Percentiles rank a stretch among this genome's conserved stretches.
phyloP scores from a whole-genome alignment of 1,140 invertebrate genomes.

The Tetramorium alpestre region DNA sequence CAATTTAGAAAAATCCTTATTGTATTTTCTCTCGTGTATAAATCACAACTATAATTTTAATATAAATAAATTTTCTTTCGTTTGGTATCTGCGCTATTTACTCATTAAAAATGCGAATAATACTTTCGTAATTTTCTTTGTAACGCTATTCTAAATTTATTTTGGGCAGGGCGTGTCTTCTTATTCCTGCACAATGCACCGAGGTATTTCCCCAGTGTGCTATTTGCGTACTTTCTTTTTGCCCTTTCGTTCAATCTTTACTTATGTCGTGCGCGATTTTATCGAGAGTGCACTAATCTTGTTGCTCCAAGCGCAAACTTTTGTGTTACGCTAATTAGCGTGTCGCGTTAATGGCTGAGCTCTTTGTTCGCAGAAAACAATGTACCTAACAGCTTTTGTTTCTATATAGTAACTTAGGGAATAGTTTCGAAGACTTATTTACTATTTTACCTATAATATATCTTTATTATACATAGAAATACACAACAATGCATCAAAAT shows the following conservation, averaged over 20 bases:
- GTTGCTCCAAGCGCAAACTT: background rate
- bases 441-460: background rate
- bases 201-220: background rate
- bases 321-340: slow-evolving; percentile 34
- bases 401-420: background rate
- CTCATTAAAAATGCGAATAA: slow-evolving; percentile 30
- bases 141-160: slow-evolving; percentile 41
- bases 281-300: background rate
- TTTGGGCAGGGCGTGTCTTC: background rate
- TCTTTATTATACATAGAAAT: background rate
- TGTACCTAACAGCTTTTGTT: background rate
- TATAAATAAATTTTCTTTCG: background rate
- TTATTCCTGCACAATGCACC: background rate
- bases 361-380: slow-evolving; percentile 13
- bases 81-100: background rate
- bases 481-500: background rate
- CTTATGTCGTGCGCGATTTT: slow-evolving; percentile 14
- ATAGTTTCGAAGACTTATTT: background rate
- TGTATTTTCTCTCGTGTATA: background rate
- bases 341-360: background rate
- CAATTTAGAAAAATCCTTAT: slow-evolving; percentile 1
- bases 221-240: slow-evolving; percentile 38
- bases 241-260: no score
- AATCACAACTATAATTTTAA: slow-evolving; percentile 22
- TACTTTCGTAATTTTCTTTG: slow-evolving; percentile 12